Conservation (phyloP, 2,113 vertebrate species). For the Nycticryphes semicollaris region DNA sequence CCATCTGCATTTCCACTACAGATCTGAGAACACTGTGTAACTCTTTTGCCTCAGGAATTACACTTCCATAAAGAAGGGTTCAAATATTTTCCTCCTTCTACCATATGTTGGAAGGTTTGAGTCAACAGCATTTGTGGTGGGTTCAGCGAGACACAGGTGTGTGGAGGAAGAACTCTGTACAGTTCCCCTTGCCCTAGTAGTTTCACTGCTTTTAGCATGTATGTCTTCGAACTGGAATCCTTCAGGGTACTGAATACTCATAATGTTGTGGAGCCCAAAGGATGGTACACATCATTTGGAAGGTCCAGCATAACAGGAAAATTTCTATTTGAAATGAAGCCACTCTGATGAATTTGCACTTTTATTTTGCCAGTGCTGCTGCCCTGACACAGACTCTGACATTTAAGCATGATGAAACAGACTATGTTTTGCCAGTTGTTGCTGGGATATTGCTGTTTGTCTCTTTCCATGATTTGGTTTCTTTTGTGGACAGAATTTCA, state of each 20-base stretch:
- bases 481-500: conserved; percentile 56
- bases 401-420: neutral
- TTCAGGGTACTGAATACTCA: neutral
- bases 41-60: neutral
- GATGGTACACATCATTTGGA: neutral
- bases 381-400: neutral
- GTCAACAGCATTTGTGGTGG: neutral
- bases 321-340: neutral
- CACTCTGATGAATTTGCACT: neutral
- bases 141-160: neutral
- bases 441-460: neutral
- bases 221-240: neutral
- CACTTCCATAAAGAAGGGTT: neutral
- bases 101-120: neutral
- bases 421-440: neutral
- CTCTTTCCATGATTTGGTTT: neutral
- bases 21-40: neutral
- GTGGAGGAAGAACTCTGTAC: neutral
- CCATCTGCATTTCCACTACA: neutral
- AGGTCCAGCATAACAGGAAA: neutral
- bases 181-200: neutral
- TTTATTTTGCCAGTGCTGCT: neutral
- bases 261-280: neutral
- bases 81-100: neutral
- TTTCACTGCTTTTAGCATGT: neutral